Evolutionary conservation across 2,113 vertebrate species (phyloP), one percentile per base, ranked within the genome.

Genomic region (Smithornis capensis): DNA sequence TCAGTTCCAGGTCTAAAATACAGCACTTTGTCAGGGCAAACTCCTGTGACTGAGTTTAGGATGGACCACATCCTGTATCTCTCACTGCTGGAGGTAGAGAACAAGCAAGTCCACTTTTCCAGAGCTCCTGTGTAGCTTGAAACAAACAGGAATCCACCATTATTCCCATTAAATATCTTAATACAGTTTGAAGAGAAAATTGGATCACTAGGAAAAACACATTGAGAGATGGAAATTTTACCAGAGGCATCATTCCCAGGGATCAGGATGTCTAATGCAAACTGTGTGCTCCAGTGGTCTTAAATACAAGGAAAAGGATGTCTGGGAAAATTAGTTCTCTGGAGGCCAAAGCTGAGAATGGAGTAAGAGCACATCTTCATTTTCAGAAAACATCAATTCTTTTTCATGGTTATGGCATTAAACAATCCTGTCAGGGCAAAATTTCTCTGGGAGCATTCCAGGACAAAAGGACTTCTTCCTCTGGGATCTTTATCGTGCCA

Each of bases 371-470:
- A 73, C 52, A 91, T 95, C 96, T 92, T 95, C 92, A 83, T 93
- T 96, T 95, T 69, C 94, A 95, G 89, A 91, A 96, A 97, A 88
- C 78, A 94, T 75, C 81, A 75, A 65, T 92, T 96, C 92, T 68
- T 83, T 79, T 52, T 84, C 92, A 49, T 73, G 76, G 82, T 69
- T 81, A 83, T 94, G 63, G 42, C 92, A 87, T 95, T 92, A 83
- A 97, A 92, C 82, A 83, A 77, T n/a, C 75, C 68, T 73, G 75
- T 44, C 91, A 88, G 91, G 10, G 37, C 40, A 73, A 62, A 55
- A 74, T 82, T 94, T 92, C 91, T 65, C 81, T 83, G 93, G 89
- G 78, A 95, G 44, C 6, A 1, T 90, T 88, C 87, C 90, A 69
- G 83, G 81, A 91, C 81, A 80, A 92, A 92, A 94, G 85, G 37